Conservation (phyloP, 2,888 invertebrate genomes). For the Tubulanus polymorphus region DNA sequence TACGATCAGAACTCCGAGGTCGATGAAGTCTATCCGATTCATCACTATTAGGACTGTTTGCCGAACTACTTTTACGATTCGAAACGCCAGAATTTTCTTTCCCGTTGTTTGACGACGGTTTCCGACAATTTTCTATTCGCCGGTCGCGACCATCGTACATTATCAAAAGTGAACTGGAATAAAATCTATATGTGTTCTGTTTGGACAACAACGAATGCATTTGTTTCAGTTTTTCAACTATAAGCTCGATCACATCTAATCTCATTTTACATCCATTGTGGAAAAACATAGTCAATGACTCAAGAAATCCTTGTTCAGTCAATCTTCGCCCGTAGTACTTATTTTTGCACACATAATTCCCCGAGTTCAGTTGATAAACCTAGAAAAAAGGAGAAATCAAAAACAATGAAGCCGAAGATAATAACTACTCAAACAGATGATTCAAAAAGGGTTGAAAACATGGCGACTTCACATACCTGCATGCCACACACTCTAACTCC, state of each 20-base stretch:
- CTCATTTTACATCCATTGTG: constrained; percentile 49
- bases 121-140: too few species aligned
- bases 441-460: background rate
- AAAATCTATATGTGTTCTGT: constrained; percentile 53
- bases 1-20: too few species aligned
- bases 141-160: constrained; percentile 57
- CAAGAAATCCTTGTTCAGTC: constrained; percentile 50
- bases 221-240: constrained; percentile 45
- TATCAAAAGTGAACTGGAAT: constrained; percentile 54
- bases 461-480: constrained; percentile 26
- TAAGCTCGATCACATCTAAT: constrained; percentile 38
- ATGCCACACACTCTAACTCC: constrained; percentile 57
- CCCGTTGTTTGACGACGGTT: too few species aligned
- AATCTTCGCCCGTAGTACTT: constrained; percentile 55
- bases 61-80: too few species aligned
- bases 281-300: constrained; percentile 52
- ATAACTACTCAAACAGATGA: background rate
- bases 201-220: constrained; percentile 38
- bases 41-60: too few species aligned
- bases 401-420: background rate
- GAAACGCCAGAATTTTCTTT: too few species aligned
- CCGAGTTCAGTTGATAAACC: constrained; percentile 54
- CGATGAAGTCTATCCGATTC: too few species aligned
- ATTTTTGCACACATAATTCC: constrained; percentile 52
- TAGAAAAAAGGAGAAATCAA: constrained; percentile 19